These are phyloP conservation scores for Trochalopteron elliotii DNA, from an alignment of 2,113 vertebrate species.

Conservation along the genomic window DNA sequence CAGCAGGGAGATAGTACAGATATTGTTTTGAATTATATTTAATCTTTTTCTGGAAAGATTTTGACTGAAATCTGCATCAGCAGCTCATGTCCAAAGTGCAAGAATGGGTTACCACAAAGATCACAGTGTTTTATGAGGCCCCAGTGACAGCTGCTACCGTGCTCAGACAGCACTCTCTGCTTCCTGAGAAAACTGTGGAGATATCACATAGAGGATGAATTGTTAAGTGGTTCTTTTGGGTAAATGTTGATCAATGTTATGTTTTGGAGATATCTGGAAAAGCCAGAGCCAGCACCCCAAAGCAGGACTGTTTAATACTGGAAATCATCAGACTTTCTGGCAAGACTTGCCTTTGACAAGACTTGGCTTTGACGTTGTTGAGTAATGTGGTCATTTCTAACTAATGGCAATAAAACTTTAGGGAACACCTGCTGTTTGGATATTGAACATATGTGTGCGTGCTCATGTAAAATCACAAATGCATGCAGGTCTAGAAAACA, in stretches of 20 bases:
- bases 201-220: background rate
- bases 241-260: background rate
- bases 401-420: constrained; percentile 41
- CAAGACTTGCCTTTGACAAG: background rate
- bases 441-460: constrained; percentile 44
- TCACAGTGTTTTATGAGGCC: background rate
- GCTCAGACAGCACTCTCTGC: background rate
- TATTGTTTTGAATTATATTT: background rate
- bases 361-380: constrained; percentile 24
- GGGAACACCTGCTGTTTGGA: constrained; percentile 35
- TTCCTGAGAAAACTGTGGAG: background rate
- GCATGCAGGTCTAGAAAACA: background rate
- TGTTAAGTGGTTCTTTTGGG: background rate
- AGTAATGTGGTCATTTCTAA: constrained; percentile 55
- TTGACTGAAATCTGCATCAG: background rate
- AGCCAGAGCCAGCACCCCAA: background rate
- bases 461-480: constrained; percentile 42
- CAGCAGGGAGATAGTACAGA: background rate
- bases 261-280: background rate
- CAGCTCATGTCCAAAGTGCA: background rate
- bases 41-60: background rate
- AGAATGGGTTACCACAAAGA: background rate
- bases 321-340: background rate
- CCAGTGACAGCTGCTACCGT: background rate
- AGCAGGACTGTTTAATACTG: background rate